Evolutionary conservation across 2,888 invertebrate species (phyloP).

Genomic region (Acanthopleura granulata): DNA sequence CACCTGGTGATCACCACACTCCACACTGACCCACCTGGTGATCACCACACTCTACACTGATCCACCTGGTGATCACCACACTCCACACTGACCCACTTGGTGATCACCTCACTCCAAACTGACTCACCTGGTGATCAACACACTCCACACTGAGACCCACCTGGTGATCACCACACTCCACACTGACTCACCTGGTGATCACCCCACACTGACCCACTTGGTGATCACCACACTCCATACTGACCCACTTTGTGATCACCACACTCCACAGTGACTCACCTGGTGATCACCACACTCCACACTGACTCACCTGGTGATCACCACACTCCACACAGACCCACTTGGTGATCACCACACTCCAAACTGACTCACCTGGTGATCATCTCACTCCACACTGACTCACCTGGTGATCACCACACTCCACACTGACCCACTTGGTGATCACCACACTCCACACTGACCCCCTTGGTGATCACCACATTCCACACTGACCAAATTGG

Average conservation of each 20-base stretch:
- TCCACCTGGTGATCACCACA: not conserved
- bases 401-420: too few relatives aligned
- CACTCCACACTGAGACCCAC: too few relatives aligned
- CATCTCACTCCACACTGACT: too few relatives aligned
- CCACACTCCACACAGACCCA: conserved; percentile 29
- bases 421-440: too few relatives aligned
- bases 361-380: conserved; percentile 72
- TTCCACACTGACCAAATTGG: too few relatives aligned
- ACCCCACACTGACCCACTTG: too few relatives aligned
- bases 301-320: conserved; percentile 67
- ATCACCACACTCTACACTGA: conserved; percentile 85
- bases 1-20: not conserved
- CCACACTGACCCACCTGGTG: conserved; percentile 71
- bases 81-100: conserved; percentile 70
- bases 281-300: conserved; percentile 83
- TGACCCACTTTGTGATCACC: not conserved
- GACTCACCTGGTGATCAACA: too few relatives aligned
- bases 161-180: too few relatives aligned
- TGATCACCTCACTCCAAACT: conserved; percentile 83
- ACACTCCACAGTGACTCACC: conserved; percentile 43
- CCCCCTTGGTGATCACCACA: too few relatives aligned
- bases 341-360: conserved; percentile 81
- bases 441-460: too few relatives aligned
- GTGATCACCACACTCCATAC: too few relatives aligned
- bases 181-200: too few relatives aligned